phyloP scores from a whole-genome alignment of 2,113 vertebrate genomes.

The Melanocharis versteri region DNA sequence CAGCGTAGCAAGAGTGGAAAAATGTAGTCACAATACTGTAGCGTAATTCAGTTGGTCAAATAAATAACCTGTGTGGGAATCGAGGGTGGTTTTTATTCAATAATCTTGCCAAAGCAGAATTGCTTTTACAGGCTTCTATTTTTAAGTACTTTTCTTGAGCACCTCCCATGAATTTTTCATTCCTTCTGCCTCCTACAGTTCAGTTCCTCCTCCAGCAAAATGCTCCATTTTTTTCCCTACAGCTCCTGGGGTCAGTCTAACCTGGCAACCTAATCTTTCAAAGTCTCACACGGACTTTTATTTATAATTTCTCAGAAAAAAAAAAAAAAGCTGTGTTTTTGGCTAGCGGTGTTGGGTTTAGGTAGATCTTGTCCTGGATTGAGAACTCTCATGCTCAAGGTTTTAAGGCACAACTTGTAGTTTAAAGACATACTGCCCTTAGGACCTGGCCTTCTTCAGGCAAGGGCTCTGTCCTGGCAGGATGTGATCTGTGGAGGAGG shows the following conservation, averaged over 20 bases:
- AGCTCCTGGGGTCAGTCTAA: background rate
- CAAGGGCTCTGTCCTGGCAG: background rate
- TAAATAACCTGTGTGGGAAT: background rate
- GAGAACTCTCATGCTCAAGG: background rate
- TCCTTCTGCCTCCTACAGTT: background rate
- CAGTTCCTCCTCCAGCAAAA: background rate
- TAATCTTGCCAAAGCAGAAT: background rate
- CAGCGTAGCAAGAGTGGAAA: background rate
- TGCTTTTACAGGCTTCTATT: background rate
- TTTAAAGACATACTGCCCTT: background rate
- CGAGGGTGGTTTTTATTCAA: background rate
- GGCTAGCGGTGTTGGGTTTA: rapidly evolving
- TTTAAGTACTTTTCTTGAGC: background rate
- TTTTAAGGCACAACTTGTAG: background rate
- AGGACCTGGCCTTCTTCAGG: background rate
- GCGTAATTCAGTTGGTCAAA: background rate
- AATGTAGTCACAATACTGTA: background rate
- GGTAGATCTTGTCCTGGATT: background rate
- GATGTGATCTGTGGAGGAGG: background rate
- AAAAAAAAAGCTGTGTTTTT: background rate
- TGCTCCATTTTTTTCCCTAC: background rate
- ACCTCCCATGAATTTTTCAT: background rate
- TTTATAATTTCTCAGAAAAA: background rate
- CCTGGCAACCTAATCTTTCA: background rate
- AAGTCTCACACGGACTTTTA: background rate